phyloP scores from a whole-genome alignment of 2,113 vertebrate species.

The Thunnus thynnus region DNA sequence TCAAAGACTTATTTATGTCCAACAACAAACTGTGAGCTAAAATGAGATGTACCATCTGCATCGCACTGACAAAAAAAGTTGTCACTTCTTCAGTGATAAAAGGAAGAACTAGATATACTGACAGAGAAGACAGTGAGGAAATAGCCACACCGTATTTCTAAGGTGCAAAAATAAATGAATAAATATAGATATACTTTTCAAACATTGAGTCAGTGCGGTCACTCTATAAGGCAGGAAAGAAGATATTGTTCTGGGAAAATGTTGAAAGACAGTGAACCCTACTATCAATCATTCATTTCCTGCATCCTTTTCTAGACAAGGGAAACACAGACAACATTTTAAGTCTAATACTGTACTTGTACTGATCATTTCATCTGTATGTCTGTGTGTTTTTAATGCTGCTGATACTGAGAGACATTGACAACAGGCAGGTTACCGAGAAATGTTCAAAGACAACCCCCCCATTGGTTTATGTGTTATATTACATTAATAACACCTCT shows the following conservation, averaged over 20 bases:
- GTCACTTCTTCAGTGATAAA: conserved; percentile 75
- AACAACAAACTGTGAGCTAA: conserved; percentile 60
- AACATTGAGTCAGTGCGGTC: conserved; percentile 43
- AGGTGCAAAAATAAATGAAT: conserved; percentile 70
- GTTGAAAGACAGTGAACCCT: conserved; percentile 36
- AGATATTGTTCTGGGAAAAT: conserved; percentile 26
- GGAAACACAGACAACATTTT: conserved; percentile 37
- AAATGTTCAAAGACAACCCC: conserved; percentile 56
- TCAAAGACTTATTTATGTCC: conserved; percentile 72
- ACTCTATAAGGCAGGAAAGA: conserved; percentile 7
- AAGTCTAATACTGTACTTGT: conserved; percentile 17
- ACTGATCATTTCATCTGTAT: conserved; percentile 41
- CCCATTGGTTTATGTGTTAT: conserved; percentile 69
- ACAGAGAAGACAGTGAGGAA: conserved; percentile 57
- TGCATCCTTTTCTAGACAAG: conserved; percentile 11
- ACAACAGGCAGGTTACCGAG: conserved; percentile 57
- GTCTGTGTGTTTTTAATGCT: conserved; percentile 10
- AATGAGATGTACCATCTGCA: conserved; percentile 68
- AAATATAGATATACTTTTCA: conserved; percentile 76
- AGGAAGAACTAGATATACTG: conserved; percentile 48
- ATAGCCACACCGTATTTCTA: conserved; percentile 26
- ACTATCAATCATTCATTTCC: conserved; percentile 64
- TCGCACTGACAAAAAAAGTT: conserved; percentile 66
- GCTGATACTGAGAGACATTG: conserved; percentile 27
- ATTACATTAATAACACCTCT: conserved; percentile 81